Evolutionary conservation across 2,113 vertebrate species (phyloP).

Genomic region (Prunella fulvescens): DNA sequence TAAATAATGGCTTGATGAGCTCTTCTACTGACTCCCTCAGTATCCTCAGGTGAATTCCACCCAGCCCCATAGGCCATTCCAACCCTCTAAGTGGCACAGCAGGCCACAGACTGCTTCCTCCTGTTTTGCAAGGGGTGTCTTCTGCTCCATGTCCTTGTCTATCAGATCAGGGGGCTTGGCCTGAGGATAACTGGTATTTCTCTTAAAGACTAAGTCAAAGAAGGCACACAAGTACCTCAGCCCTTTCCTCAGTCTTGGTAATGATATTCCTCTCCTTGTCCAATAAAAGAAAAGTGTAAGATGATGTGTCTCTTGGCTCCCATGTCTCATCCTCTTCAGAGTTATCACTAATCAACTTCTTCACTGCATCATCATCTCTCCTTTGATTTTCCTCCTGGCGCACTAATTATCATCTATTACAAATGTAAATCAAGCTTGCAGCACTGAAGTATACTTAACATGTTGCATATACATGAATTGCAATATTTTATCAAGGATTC

Average conservation of each 20-base stretch:
- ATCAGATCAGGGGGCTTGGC: background rate
- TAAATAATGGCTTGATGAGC: background rate
- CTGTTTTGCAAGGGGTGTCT: background rate
- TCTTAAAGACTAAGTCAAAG: background rate
- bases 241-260: background rate
- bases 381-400: conserved; percentile 31
- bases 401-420: conserved; percentile 51
- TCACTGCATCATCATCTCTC: background rate
- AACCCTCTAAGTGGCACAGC: background rate
- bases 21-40: background rate
- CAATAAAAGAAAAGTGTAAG: background rate
- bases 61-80: background rate
- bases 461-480: conserved; percentile 53
- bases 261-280: background rate
- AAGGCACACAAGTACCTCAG: background rate
- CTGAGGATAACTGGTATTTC: background rate
- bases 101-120: background rate
- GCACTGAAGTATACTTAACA: conserved; percentile 39
- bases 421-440: conserved; percentile 52
- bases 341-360: conserved; percentile 44
- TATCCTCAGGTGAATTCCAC: background rate
- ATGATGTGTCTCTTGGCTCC: background rate
- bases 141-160: background rate
- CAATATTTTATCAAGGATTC: background rate
- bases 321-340: conserved; percentile 3